Evolutionary conservation across 2,113 vertebrate genomes (phyloP).

Genomic region (Todiramphus saurophagus): DNA sequence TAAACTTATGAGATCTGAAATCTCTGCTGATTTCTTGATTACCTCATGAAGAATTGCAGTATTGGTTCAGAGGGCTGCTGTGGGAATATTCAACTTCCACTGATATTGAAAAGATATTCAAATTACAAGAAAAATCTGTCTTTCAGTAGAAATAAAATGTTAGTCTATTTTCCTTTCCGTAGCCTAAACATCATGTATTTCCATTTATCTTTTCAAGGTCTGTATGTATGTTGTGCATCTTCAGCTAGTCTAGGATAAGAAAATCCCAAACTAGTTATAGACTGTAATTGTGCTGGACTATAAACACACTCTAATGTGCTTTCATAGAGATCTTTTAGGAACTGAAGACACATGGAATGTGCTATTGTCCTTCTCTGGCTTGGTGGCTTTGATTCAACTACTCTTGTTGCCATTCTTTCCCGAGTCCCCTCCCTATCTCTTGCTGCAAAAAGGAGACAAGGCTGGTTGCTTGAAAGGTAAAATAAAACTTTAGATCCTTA

Average conservation of each 20-base stretch:
- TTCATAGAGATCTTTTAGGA: conserved; percentile 80
- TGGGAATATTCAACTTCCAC: not conserved
- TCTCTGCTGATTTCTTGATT: not conserved
- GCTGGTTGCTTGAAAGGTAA: conserved; percentile 77
- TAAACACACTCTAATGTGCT: not conserved
- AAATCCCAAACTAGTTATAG: not conserved
- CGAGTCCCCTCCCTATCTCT: conserved; percentile 72
- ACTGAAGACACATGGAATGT: conserved; percentile 83
- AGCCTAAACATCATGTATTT: not conserved
- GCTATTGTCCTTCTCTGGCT: conserved; percentile 68
- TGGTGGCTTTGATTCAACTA: conserved; percentile 79
- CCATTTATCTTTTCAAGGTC: not conserved
- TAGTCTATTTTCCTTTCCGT: not conserved
- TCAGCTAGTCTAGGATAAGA: not conserved
- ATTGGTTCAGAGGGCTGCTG: not conserved
- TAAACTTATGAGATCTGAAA: not conserved
- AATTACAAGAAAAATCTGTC: not conserved
- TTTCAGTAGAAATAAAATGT: not conserved
- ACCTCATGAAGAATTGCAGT: not conserved
- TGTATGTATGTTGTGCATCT: not conserved
- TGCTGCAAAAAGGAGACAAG: conserved; percentile 78
- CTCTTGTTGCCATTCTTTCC: conserved; percentile 73
- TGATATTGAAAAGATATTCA: not conserved
- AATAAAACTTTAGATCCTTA: not conserved
- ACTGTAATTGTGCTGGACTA: not conserved